Percentiles rank a stretch among this genome's conserved stretches.
These are phyloP conservation scores for Nothocercus nigrocapillus DNA, from an alignment of 2,113 vertebrate genomes.

Conservation along the genomic window DNA sequence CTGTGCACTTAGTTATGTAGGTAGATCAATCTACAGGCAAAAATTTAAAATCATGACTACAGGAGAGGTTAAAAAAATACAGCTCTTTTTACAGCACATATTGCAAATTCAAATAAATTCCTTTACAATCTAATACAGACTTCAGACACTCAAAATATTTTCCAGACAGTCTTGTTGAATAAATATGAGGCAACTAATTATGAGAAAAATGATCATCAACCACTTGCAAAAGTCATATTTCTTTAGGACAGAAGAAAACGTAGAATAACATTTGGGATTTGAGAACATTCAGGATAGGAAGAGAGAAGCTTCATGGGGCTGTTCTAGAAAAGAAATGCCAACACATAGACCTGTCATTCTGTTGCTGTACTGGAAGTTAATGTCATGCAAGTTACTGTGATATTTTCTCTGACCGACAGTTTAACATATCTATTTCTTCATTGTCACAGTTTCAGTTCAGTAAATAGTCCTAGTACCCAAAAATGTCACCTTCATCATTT, in stretches of 20 bases:
- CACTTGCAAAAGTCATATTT: neutral
- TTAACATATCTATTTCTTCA: neutral
- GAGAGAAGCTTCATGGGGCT: neutral
- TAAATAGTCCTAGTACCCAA: neutral
- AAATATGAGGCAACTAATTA: neutral
- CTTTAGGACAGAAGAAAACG: neutral
- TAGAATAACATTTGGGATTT: neutral
- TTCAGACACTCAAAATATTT: neutral
- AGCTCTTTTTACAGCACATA: neutral
- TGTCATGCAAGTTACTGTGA: neutral
- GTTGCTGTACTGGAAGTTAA: neutral
- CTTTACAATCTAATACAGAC: neutral
- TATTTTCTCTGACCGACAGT: neutral
- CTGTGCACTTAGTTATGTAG: neutral
- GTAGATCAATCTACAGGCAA: slow-evolving; percentile 24
- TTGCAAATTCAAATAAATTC: neutral
- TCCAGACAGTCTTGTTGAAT: neutral
- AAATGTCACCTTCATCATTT: neutral
- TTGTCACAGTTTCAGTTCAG: neutral
- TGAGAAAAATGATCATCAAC: neutral
- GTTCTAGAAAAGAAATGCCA: neutral
- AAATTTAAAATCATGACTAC: neutral
- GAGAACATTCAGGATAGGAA: neutral
- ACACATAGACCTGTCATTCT: neutral
- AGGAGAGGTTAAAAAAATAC: neutral